Base-by-base conservation (phyloP, 2,113 vertebrate species). In the Chunga burmeisteri region DNA sequence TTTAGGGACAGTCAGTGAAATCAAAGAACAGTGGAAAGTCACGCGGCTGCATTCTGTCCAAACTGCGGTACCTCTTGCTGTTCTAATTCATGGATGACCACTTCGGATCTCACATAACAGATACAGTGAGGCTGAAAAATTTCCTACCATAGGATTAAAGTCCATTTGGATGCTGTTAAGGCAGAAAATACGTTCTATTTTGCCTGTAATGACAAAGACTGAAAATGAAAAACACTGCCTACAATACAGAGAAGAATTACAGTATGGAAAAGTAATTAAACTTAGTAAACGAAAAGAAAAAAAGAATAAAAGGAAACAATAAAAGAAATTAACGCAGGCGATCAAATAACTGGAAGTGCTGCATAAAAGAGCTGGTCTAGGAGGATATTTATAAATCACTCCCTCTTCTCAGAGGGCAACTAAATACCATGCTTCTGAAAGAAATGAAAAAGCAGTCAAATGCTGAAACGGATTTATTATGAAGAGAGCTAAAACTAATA, bases 301-400 rank as follows among this genome's bases (percentile, higher is more conserved):
- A 83, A 92, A 38, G 38, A 81, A 23, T 34, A 80, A 79, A 94
- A 86, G 58, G 65, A 93, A 95, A 94, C 53, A 82, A 93, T 74
- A 79, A 82, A 95, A 81, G 7, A 95, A 95, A 97, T 94, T 80
- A 95, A 70, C 93, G 80, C 6, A 85, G n/a, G 44, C 3, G 0
- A 90, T 75, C 81, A 85, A 96, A 66, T 87, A 95, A 94, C 58
- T 93, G 42, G 40, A 78, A 90, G 50, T 47, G 38, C n/a, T 77
- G 55, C 53, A 85, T 47, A 62, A 63, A 94, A 88, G 27, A 89
- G 50, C 17, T 62, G 29, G 26, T 80, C 50, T 87, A 85, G 46
- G 77, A 95, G 58, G 63, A n/a, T 86, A 85, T 77, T 85, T 95
- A 85, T 65, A 86, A 94, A 80, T 88, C 56, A 68, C 49, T 82